These are phyloP conservation scores for Temnopleurus reevesii DNA, from an alignment of 53 echinoderm and acorn worm species.

Conservation along the genomic window DNA sequence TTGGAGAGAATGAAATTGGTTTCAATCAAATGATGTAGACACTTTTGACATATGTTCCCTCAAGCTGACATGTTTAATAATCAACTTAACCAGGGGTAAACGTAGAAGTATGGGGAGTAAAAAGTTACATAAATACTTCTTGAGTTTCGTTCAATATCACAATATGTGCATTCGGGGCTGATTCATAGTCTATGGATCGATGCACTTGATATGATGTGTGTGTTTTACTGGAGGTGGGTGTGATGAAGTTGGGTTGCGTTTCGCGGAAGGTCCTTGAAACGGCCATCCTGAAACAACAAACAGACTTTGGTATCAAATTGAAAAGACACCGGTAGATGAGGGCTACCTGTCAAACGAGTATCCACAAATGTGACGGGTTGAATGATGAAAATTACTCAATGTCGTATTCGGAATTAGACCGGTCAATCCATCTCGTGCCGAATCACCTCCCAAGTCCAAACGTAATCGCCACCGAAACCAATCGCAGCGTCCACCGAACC, in stretches of 20 bases:
- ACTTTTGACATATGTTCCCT: conserved; percentile 16
- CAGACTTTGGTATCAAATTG: neutral
- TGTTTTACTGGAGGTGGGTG: conserved; percentile 24
- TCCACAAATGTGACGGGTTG: conserved; percentile 49
- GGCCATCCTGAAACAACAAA: conserved; percentile 39
- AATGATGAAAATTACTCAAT: conserved; percentile 52
- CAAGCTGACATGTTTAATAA: conserved; percentile 22
- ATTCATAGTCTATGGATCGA: conserved; percentile 16
- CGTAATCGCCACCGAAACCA: conserved; percentile 26
- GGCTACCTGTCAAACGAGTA: conserved; percentile 23
- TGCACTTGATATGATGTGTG: neutral
- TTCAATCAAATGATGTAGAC: neutral
- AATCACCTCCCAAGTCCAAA: conserved; percentile 26
- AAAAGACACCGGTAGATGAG: neutral
- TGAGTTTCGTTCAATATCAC: conserved; percentile 10
- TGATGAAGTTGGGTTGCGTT: conserved; percentile 9
- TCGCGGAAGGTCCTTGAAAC: conserved; percentile 5
- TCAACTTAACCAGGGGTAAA: neutral
- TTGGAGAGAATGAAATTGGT: conserved; percentile 26
- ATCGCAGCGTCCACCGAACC: conserved; percentile 28
- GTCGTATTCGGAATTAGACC: neutral
- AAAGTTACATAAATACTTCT: conserved; percentile 33
- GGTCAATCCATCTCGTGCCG: conserved; percentile 41
- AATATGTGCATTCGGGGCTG: conserved; percentile 3
- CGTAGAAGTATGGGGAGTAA: neutral